These are phyloP conservation scores for Neomonachus schauinslandi DNA, from an alignment of 2,113 vertebrate genomes.

Conservation along the genomic window DNA sequence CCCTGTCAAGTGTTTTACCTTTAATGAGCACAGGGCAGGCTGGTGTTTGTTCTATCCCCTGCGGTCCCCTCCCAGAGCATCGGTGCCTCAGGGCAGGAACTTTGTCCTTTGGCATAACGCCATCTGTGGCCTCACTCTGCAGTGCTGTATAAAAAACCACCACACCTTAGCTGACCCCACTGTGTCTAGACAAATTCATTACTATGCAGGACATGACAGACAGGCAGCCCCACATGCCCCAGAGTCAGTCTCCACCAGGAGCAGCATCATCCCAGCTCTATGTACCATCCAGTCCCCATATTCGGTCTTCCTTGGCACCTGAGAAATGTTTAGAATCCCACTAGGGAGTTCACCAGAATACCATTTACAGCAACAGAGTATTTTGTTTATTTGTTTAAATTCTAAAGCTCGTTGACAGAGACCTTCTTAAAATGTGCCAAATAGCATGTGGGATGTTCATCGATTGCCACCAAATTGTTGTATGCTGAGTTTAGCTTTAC, in stretches of 20 bases:
- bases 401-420: background rate
- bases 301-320: background rate
- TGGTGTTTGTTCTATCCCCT: background rate
- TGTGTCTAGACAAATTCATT: background rate
- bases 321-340: background rate
- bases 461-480: background rate
- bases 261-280: too few species aligned
- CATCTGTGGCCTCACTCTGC: background rate
- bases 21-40: conserved; percentile 5
- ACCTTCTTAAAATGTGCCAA: background rate
- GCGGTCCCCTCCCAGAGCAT: background rate
- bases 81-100: background rate
- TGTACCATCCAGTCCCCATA: too few species aligned
- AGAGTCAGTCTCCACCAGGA: background rate
- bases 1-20: background rate
- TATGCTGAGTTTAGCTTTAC: background rate
- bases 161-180: background rate
- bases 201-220: background rate
- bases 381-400: background rate
- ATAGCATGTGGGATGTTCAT: background rate
- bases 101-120: background rate
- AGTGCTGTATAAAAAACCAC: background rate
- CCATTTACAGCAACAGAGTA: background rate
- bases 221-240: background rate
- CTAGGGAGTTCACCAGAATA: background rate